Evolutionary conservation across 2,888 invertebrate genomes (phyloP).

Genomic region (Nomada lathburiana): DNA sequence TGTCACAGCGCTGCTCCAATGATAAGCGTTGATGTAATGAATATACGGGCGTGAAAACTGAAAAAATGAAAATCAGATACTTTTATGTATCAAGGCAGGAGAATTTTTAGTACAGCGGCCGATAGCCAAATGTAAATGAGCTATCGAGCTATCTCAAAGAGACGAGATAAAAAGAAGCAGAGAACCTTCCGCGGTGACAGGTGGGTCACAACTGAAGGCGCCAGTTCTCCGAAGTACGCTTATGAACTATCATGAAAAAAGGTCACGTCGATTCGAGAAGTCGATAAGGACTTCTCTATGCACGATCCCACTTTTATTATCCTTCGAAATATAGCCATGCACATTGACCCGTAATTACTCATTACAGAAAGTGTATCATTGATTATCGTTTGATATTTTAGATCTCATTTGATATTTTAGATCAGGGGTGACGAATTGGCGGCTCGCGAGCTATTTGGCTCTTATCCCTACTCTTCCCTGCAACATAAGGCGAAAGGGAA

Average conservation of each 20-base stretch:
- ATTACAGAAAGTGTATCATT: neutral
- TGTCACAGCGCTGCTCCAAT: slow-evolving; percentile 57
- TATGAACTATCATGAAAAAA: slow-evolving; percentile 52
- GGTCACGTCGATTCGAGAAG: slow-evolving; percentile 21
- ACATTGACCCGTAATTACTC: neutral
- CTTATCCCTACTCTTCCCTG: too few relatives aligned
- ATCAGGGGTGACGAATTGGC: too few relatives aligned
- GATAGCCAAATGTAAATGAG: slow-evolving; percentile 44
- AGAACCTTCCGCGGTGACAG: slow-evolving; percentile 23
- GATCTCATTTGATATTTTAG: neutral
- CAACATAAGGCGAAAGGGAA: too few relatives aligned
- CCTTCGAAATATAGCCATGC: neutral
- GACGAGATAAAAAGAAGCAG: neutral
- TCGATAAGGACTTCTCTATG: neutral
- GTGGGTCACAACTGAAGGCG: slow-evolving; percentile 41
- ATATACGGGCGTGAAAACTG: slow-evolving; percentile 75
- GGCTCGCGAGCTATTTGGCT: too few relatives aligned
- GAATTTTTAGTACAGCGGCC: slow-evolving; percentile 16
- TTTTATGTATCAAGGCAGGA: slow-evolving; percentile 7
- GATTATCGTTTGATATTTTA: neutral
- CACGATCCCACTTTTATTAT: slow-evolving; percentile 8
- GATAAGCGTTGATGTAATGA: slow-evolving; percentile 51
- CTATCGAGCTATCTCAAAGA: neutral
- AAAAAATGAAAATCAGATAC: slow-evolving; percentile 61
- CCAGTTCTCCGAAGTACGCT: slow-evolving; percentile 8